Percentiles rank a stretch among this genome's conserved stretches.
These are phyloP conservation scores for Progne subis DNA, from an alignment of 2,113 vertebrate genomes.

Conservation along the genomic window DNA sequence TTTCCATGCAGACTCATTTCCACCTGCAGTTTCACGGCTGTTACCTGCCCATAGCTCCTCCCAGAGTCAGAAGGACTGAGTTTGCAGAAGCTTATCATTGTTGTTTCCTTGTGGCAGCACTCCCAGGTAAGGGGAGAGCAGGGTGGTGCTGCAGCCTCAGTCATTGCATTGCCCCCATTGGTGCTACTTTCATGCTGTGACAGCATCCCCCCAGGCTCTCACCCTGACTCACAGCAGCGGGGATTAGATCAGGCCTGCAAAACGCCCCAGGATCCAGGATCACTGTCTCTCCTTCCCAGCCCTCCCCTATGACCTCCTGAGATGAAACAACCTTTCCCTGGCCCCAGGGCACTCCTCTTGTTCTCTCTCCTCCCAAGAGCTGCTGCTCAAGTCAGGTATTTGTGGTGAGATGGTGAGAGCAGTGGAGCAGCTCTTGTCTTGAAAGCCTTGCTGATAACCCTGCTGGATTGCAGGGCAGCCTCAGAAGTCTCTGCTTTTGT, in stretches of 20 bases:
- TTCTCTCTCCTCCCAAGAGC: background rate
- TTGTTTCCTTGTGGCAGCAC: background rate
- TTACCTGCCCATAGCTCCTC: background rate
- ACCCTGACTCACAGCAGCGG: background rate
- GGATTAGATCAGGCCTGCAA: background rate
- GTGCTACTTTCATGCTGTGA: background rate
- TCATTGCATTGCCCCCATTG: background rate
- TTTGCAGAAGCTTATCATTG: background rate
- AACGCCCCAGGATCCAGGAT: background rate
- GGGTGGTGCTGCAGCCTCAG: background rate
- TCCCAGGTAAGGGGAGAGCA: background rate
- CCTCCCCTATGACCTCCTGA: background rate
- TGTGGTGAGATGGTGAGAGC: background rate
- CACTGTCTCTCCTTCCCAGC: background rate
- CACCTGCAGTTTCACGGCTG: background rate
- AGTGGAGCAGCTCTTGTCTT: background rate
- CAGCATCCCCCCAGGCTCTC: background rate
- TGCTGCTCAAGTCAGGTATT: background rate
- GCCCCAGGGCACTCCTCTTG: background rate
- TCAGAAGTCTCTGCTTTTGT: background rate
- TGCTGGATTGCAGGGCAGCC: background rate
- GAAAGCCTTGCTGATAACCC: background rate
- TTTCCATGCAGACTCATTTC: background rate
- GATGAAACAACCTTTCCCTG: background rate
- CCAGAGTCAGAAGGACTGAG: background rate